Evolutionary conservation across 2,888 invertebrate species (phyloP), one percentile per base, ranked within the genome.

Genomic region (Synanthedon formicaeformis): DNA sequence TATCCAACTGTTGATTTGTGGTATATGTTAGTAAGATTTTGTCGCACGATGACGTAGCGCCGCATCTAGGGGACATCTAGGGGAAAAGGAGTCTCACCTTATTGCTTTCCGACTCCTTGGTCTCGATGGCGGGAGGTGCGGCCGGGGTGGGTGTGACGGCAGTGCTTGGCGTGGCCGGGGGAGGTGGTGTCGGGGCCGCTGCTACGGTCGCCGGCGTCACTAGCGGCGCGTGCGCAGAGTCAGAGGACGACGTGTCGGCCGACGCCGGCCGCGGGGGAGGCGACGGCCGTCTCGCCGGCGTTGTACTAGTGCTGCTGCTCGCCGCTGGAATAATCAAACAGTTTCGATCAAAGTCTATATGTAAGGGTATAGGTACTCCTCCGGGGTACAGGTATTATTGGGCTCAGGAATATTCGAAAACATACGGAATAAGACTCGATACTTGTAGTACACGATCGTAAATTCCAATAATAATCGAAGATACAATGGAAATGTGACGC

Each of bases 221-320:
- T 12, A 81, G 74, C 57, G 84, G 83, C 55, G 88, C 75, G 66
- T 85, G 85, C 60, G 86, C 79, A 2, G 85, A 81, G 77, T 86
- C 84, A 56, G 89, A 87, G 55, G 89, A 86, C 48, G 89, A 89
- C 16, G 90, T 89, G 71, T 90, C 90, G 41, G 88, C 88, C 49
- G 89, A 90, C 53, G 88, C 81, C 54, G 81, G 86, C 56, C 85
- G 74, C 55, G 84, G 80, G 58, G 81, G 88, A 48, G 81, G 88
- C 55, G 80, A 82, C n/a, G 78, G 62, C 2, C 77, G 71, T 0
- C 81, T 78, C 23, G 57, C 58, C 1, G 69, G 60, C 2, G 59
- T 56, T 13, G 64, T 12, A 23, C 49, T 63, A 4, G 71, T 63
- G 50, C 69, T 63, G 50, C 69, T 53, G 51, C 61, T 58, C 55